A percentile compares a stretch with the other conserved stretches of the same genome.
phyloP scores from a whole-genome alignment of 1,140 invertebrate genomes.

The Brachionus plicatilis region DNA sequence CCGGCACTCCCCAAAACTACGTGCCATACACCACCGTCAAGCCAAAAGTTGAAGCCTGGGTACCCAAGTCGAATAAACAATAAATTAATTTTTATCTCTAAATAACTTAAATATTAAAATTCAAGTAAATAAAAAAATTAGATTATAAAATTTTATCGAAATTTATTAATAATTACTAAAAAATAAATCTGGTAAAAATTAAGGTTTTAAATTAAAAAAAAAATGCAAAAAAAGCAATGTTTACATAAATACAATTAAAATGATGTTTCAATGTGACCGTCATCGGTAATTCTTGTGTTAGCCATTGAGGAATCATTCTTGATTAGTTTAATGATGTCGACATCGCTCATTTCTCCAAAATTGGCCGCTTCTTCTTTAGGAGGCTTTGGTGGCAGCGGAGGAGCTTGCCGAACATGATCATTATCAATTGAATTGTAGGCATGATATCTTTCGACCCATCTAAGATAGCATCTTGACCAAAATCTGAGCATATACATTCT shows the following conservation, averaged over 20 bases:
- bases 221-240: neutral
- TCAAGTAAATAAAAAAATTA: neutral
- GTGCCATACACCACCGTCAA: conserved; percentile 79
- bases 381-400: neutral
- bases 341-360: neutral
- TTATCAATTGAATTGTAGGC: conserved; percentile 10
- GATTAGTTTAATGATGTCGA: neutral
- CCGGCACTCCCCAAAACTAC: conserved; percentile 69
- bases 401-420: neutral
- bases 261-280: conserved; percentile 15
- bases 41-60: conserved; percentile 78
- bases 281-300: neutral
- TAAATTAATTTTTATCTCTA: neutral
- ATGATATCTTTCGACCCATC: conserved; percentile 8
- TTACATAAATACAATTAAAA: conserved; percentile 14
- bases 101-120: neutral
- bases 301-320: neutral
- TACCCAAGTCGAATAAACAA: conserved; percentile 44
- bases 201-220: neutral
- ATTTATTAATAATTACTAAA: neutral
- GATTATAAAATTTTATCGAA: neutral
- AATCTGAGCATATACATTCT: conserved; percentile 12
- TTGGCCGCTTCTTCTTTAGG: neutral
- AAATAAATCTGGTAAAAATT: neutral
- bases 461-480: conserved; percentile 17